Evolutionary conservation across 2,797 vertebrate genomes (phyloP), one percentile per base, ranked within the genome.

Genomic region (Vireo griseus): DNA sequence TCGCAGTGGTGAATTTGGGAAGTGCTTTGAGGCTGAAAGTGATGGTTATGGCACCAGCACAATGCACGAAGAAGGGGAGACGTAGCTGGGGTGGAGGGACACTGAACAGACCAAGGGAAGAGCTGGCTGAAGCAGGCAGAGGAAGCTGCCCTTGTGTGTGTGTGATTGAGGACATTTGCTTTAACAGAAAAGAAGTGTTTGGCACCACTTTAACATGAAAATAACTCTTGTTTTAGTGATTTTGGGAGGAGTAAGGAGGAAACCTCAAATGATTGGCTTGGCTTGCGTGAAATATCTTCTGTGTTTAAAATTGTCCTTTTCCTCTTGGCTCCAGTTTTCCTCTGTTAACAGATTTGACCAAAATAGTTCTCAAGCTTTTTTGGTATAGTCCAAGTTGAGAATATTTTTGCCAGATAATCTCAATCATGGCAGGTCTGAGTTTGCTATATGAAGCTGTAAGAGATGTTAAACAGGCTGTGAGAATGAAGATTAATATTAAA

Each of bases 231-330:
- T n/a, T 78, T 61, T 77, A 67, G 72, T 5, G 2, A 55, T 90
- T 84, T 86, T 88, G 86, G 76, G 69, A 92, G 88, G 77, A 77
- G 50, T 51, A 71, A 88, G 66, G 39, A 95, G 66, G 73, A 86
- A 92, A 74, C 61, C 48, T 90, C 75, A 91, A 80, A 88, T 39
- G 33, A 90, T 88, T 90, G 63, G 40, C 63, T 91, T 92, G 63
- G 73, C 81, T 85, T 67, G 17, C 44, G 8, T 91, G 63, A 76
- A 94, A 35, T 58, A 65, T 50, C 67, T 92, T 74, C 37, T 95
- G 24, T 77, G 44, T 74, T 90, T 94, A 80, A 62, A 87, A 71
- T 45, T 74, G 75, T 62, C 48, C 50, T 87, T 94, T 91, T 91
- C 65, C 72, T 90, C 71, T 94, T 85, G 61, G 76, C 90, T 77